Conservation (phyloP, 2,797 vertebrate genomes). For the Cichlasoma orientale region DNA sequence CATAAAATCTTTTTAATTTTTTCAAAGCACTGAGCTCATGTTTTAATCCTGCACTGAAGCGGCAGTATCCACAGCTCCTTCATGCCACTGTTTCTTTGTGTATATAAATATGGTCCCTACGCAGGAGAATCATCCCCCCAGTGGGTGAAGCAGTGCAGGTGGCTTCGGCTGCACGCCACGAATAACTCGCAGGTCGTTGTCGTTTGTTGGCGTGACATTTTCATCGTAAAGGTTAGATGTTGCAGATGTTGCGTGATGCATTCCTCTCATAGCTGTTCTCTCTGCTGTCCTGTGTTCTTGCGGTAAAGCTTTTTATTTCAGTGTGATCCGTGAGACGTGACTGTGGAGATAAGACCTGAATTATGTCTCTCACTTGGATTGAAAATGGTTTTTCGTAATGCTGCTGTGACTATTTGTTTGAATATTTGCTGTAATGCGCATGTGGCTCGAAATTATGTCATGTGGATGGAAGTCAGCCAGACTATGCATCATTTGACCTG, state of each 20-base stretch:
- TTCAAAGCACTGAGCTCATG: not conserved
- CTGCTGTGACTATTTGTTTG: not conserved
- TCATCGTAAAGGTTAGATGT: slow-evolving; percentile 60
- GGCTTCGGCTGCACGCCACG: slow-evolving; percentile 20
- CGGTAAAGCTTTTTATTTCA: slow-evolving; percentile 6
- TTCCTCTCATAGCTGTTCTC: slow-evolving; percentile 28
- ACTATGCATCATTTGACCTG: not conserved
- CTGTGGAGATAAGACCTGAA: not conserved
- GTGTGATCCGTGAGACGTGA: slow-evolving; percentile 20
- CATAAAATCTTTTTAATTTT: not conserved
- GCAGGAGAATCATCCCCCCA: not conserved
- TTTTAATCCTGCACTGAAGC: not conserved
- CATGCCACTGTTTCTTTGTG: slow-evolving; percentile 7
- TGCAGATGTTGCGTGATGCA: slow-evolving; percentile 49
- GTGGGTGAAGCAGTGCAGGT: slow-evolving; percentile 30
- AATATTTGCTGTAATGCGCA: not conserved
- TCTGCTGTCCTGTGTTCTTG: slow-evolving; percentile 27
- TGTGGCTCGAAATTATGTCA: not conserved
- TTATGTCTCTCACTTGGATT: not conserved
- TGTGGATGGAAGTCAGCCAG: not conserved
- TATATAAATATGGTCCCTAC: slow-evolving; percentile 8
- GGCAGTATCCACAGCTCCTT: not conserved
- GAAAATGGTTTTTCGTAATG: not conserved
- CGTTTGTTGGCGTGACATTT: slow-evolving; percentile 57
- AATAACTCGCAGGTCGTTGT: slow-evolving; percentile 42